Base-by-base conservation (phyloP, 2,888 invertebrate genomes). In the Ormyrus labotus region DNA sequence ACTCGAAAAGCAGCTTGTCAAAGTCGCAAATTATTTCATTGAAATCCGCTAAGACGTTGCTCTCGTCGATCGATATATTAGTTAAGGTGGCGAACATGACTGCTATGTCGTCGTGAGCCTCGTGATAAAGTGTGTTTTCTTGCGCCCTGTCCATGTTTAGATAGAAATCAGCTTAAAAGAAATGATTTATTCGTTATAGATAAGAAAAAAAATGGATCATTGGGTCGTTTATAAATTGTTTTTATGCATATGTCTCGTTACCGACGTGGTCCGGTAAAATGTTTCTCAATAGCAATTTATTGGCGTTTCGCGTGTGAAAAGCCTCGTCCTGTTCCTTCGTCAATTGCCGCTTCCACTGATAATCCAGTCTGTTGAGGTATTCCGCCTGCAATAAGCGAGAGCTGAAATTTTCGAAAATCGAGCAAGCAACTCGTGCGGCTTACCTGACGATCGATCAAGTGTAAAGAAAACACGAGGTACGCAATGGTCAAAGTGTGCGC, bases 51-150 rank as follows among this genome's bases (percentile, higher is more conserved):
- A 93, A 85, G 78, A 96, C 95, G 74, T 94, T 93, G 63, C 94
- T 93, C 57, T 92, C 92, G 84, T 93, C 93, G n/a, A 93, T 92
- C n/a, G 93, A 93, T n/a, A 93, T 87, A 86, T 95, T 96, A 13
- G 96, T 96, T 67, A 99, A 94, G 0, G 98, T 96, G 0, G 99
- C 99, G 91, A 99, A 99, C 97, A 99, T 98, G 0, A 99, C 98
- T 2, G 97, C 96, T 0, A 98, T 97, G 85, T 95, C 94, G 75
- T 95, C 94, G 88, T 98, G 98, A 82, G 96, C 95, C 89, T 98
- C 96, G 85, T 96, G 96, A 89, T 98, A 98, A 5, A 97, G 92
- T 84, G 96, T 96, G 75, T 91, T 91, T 75, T 95, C 94, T 78
- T 94, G 92, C 65, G 93, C 94, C 91, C 95, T 93, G 82, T 93